phyloP scores from a whole-genome alignment of 2,113 vertebrate species.

The Vulpes ferrilata region DNA sequence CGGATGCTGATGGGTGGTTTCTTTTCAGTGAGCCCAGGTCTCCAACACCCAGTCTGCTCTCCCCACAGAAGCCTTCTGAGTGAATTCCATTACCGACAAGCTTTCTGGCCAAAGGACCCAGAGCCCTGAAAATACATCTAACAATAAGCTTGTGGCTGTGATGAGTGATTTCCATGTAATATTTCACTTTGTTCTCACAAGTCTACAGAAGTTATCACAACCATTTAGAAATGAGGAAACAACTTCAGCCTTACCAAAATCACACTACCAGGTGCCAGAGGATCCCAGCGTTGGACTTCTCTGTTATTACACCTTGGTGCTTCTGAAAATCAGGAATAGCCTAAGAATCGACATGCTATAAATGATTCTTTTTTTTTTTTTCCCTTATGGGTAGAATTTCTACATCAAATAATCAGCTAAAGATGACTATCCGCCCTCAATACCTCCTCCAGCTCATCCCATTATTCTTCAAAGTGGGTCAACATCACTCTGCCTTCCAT shows the following conservation, averaged over 20 bases:
- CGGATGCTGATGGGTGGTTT: not conserved
- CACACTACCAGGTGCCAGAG: not conserved
- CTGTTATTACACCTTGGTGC: not conserved
- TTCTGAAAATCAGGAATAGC: slow-evolving; percentile 16
- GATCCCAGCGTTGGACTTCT: not conserved
- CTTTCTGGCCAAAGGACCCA: not conserved
- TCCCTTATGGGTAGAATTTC: slow-evolving; percentile 14
- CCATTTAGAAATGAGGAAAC: not conserved
- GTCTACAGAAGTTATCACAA: not conserved
- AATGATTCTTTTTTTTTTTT: not conserved
- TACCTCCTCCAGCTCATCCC: not conserved
- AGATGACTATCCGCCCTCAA: not conserved
- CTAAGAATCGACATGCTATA: not conserved
- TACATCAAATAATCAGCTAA: slow-evolving; percentile 12
- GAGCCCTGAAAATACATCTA: not conserved
- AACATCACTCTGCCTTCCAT: not conserved
- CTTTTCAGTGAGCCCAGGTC: not conserved
- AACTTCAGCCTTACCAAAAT: not conserved
- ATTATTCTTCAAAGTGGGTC: not conserved
- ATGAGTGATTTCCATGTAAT: not conserved
- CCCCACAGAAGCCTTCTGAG: not conserved
- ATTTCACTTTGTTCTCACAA: not conserved
- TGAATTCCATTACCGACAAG: not conserved
- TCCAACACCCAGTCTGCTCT: not conserved
- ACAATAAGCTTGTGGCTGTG: accelerated